Conservation (phyloP, 2,113 vertebrate species). For the Zeus faber region DNA sequence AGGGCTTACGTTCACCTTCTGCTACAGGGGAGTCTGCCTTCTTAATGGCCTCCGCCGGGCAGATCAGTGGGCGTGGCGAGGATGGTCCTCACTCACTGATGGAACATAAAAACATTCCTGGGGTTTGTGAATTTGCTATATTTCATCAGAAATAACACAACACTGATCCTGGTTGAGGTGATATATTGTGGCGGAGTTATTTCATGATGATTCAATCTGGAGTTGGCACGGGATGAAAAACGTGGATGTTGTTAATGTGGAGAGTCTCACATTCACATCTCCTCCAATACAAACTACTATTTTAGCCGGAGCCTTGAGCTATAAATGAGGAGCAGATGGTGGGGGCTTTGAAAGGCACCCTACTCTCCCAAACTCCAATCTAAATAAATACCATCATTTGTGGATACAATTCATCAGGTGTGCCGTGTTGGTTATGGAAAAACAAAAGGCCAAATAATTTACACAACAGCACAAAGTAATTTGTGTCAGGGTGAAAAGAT, state of each 20-base stretch:
- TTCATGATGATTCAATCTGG: conserved; percentile 40
- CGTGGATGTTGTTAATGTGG: conserved; percentile 43
- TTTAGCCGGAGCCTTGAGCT: conserved; percentile 45
- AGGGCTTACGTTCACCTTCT: conserved; percentile 68
- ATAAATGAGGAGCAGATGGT: conserved; percentile 75
- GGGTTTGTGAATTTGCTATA: conserved; percentile 9
- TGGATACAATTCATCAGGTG: conserved; percentile 64
- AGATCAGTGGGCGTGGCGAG: conserved; percentile 50
- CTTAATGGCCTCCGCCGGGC: conserved; percentile 28
- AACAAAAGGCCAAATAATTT: conserved; percentile 32
- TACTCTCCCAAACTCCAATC: conserved; percentile 56
- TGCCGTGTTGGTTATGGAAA: conserved; percentile 42
- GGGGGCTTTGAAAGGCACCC: conserved; percentile 58
- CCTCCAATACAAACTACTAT: conserved; percentile 45
- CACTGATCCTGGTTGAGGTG: conserved; percentile 31
- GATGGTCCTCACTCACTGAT: too few species aligned
- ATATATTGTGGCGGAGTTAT: conserved; percentile 51
- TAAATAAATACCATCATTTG: conserved; percentile 65
- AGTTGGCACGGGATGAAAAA: conserved; percentile 50
- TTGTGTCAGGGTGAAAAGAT: too few species aligned
- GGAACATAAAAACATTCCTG: too few species aligned
- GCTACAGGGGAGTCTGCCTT: conserved; percentile 35
- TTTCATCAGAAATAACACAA: conserved; percentile 37
- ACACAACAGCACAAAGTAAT: conserved; percentile 5
- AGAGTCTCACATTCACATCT: conserved; percentile 48